These are phyloP conservation scores for Denticeps clupeoides DNA, from an alignment of 2,797 vertebrate genomes.

Conservation along the genomic window DNA sequence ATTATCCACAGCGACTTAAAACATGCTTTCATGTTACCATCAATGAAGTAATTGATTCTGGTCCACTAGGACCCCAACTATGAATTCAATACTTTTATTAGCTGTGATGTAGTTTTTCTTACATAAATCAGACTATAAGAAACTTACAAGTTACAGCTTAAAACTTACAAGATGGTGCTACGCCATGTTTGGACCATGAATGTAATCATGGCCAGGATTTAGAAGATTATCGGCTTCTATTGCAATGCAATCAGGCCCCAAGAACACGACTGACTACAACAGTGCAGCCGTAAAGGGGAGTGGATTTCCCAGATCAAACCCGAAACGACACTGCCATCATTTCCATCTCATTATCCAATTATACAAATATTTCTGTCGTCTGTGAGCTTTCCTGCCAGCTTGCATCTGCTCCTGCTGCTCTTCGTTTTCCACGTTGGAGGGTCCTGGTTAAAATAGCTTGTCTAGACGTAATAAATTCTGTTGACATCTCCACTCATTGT, in stretches of 20 bases:
- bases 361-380: slow-evolving; percentile 36
- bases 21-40: no score
- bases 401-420: slow-evolving; percentile 32
- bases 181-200: slow-evolving; percentile 32
- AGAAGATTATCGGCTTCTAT: slow-evolving; percentile 40
- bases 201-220: slow-evolving; percentile 31
- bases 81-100: no score
- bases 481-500: slow-evolving; percentile 30
- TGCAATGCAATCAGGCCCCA: slow-evolving; percentile 29
- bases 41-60: no score
- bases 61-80: no score
- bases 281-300: slow-evolving; percentile 27
- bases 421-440: slow-evolving; percentile 30
- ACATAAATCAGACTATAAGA: no score
- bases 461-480: slow-evolving; percentile 48
- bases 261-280: slow-evolving; percentile 34
- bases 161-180: no score
- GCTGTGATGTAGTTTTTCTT: no score
- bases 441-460: slow-evolving; percentile 34
- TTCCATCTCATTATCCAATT: slow-evolving; percentile 50
- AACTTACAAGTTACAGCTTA: no score
- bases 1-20: no score
- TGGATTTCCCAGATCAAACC: slow-evolving; percentile 30
- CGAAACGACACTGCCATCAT: slow-evolving; percentile 38
- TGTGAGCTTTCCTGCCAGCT: slow-evolving; percentile 37